Percentiles rank a stretch among this genome's conserved stretches.
Evolutionary conservation across 2,888 invertebrate genomes (phyloP).

Genomic region (Peribatodes rhomboidaria): DNA sequence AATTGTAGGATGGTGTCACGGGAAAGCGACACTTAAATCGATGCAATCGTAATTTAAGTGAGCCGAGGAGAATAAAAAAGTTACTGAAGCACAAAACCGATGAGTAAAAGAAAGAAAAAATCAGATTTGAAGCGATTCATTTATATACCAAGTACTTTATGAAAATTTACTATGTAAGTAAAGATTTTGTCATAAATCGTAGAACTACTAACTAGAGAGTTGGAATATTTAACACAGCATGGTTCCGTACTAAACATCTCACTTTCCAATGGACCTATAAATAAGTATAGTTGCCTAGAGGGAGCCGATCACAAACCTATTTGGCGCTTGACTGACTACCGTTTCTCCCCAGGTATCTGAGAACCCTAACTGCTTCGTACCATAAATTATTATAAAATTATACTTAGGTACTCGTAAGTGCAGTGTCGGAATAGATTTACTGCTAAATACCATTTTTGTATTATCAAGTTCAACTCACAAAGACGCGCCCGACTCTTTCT

Average conservation of each 20-base stretch:
- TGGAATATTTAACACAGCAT: constrained; percentile 51
- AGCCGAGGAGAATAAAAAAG: no score
- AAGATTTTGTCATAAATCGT: constrained; percentile 29
- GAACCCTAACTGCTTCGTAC: neutral
- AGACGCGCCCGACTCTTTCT: no score
- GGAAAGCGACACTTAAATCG: no score
- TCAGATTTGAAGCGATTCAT: neutral
- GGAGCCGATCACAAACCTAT: constrained; percentile 45
- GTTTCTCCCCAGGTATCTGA: constrained; percentile 13
- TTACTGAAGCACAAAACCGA: no score
- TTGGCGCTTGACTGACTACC: constrained; percentile 38
- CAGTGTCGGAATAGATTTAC: no score
- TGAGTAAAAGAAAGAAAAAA: no score
- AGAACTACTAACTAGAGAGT: constrained; percentile 41
- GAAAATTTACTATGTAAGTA: neutral
- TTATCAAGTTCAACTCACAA: no score
- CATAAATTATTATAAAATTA: constrained; percentile 1
- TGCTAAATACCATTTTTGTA: no score
- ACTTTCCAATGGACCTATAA: constrained; percentile 55
- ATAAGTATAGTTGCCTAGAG: constrained; percentile 34
- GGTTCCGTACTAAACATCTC: constrained; percentile 55
- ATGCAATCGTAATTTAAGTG: no score
- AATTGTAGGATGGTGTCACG: no score
- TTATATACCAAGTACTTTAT: neutral
- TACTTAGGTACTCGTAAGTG: neutral